Percentiles rank a stretch among this genome's conserved stretches.
These are phyloP conservation scores for Athalia rosae DNA, from an alignment of 2,888 invertebrate species.

Conservation along the genomic window DNA sequence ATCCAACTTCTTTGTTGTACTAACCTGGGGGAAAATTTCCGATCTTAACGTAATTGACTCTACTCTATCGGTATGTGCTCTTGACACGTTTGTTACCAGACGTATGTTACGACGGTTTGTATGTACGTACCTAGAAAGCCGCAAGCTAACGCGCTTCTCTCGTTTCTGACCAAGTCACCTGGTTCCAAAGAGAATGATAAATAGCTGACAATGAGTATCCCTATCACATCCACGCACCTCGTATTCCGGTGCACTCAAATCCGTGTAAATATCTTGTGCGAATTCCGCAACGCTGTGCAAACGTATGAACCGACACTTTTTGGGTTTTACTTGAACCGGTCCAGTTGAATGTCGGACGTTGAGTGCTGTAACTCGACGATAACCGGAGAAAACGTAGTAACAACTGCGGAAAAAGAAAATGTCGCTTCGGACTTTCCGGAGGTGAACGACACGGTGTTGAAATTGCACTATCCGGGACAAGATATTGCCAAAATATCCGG, in stretches of 20 bases:
- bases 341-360: not conserved
- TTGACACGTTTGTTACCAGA: not conserved
- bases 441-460: not conserved
- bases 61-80: too few species aligned
- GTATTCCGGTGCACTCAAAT: too few species aligned
- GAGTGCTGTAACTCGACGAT: conserved; percentile 26
- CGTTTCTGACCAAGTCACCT: too few species aligned
- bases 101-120: not conserved
- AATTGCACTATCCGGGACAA: not conserved
- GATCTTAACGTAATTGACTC: too few species aligned
- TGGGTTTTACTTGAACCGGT: not conserved
- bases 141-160: not conserved
- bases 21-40: too few species aligned
- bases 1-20: not conserved
- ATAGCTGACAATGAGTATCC: too few species aligned
- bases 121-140: not conserved
- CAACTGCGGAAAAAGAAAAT: not conserved
- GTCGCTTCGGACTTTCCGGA: not conserved
- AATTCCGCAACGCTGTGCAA: not conserved
- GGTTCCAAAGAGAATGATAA: too few species aligned
- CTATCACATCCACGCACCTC: too few species aligned
- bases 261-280: not conserved
- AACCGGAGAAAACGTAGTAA: not conserved
- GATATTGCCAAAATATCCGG: conserved; percentile 9
- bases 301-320: conserved; percentile 3